Conservation (phyloP, 2,797 vertebrate species). For the Mastacembelus armatus region DNA sequence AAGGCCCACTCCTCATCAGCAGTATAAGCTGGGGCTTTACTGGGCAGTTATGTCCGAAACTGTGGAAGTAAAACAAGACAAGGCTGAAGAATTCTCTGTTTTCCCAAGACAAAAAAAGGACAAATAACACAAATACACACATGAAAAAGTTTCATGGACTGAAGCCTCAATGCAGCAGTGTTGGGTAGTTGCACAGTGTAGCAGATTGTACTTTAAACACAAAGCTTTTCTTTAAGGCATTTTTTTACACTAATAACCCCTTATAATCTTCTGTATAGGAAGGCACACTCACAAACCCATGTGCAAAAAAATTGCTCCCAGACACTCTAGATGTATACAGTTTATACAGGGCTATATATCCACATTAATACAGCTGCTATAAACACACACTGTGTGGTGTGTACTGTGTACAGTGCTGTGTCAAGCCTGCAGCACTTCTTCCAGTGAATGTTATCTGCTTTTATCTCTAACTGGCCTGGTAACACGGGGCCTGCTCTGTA, state of each 20-base stretch:
- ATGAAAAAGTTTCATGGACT: neutral
- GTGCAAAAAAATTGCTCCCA: conserved; percentile 67
- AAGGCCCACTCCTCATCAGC: conserved; percentile 13
- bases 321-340: conserved; percentile 63
- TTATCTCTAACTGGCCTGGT: conserved; percentile 84
- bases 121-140: neutral
- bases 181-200: no score
- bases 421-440: conserved; percentile 72
- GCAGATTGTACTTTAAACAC: conserved; percentile 26
- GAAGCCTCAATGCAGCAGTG: conserved; percentile 10
- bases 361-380: conserved; percentile 13
- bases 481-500: conserved; percentile 77
- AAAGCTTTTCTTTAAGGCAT: conserved; percentile 45
- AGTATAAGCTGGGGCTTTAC: conserved; percentile 13
- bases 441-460: conserved; percentile 82
- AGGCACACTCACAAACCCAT: conserved; percentile 55
- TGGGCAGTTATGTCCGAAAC: conserved; percentile 18
- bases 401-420: conserved; percentile 35
- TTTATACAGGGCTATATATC: conserved; percentile 51
- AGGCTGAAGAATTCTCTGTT: no score
- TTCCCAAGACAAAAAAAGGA: neutral
- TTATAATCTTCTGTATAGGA: conserved; percentile 51
- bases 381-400: conserved; percentile 22
- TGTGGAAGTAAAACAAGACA: neutral
- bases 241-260: conserved; percentile 50